Evolutionary conservation across 1,140 invertebrate species (phyloP), one percentile per base, ranked within the genome.

Genomic region (Coptotermes formosanus): DNA sequence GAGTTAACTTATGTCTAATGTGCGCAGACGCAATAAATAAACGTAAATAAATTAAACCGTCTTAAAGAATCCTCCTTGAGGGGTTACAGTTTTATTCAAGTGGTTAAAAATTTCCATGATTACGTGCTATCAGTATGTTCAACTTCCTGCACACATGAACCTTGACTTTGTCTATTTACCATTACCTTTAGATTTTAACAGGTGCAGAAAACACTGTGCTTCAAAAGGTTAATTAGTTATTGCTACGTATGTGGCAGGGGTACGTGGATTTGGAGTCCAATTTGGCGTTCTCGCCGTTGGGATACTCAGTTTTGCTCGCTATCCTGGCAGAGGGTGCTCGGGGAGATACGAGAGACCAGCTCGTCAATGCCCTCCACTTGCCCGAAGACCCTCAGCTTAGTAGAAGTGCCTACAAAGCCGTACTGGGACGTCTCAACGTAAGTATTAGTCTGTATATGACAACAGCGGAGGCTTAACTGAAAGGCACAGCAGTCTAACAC

Each of bases 231-330:
- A 38, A 38, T 38, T 38, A 2, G 38, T 48, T 75, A 14, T 30
- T 75, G 7, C 6, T 82, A 64, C 44, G 19, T 16, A 14, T 32
- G 12, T 48, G 21, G 4, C 82, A 86, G 86, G 75, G 86, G 25
- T 86, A 84, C 86, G 83, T 84, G 44, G 86, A 86, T 48, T 32
- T 16, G 16, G 86, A 86, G 25, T 38, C 45, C 64, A 94, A 94
- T 85, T 91, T 93, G 86, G 93, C 93, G n/a, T 93, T 94, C 86
- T 94, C 93, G 3, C 94, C 94, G 0, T 89, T 94, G 45, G 94
- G 94, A 0, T 94, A 94, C 85, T 92, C 93, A 14, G 90, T 92
- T 9, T 93, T 94, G 83, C 88, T 94, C 44, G 93, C 93, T 1
- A 92, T 94, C 30, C 88, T 94, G 30, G 92, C 93, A 0, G 93